Base-by-base conservation (phyloP, 2,888 invertebrate species). In the Lasius platythorax region DNA sequence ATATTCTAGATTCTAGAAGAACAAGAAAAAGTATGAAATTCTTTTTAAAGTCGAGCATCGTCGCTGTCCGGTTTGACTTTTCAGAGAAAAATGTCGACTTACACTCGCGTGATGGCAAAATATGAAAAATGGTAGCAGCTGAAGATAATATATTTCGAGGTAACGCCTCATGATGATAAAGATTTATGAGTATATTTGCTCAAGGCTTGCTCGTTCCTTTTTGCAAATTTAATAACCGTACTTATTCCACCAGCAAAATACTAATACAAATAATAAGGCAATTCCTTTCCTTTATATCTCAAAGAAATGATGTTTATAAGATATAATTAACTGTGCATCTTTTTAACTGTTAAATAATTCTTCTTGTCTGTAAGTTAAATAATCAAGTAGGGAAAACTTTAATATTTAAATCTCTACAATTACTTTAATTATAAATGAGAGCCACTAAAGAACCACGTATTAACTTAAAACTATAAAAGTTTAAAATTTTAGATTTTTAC, bases 81-180 rank as follows among this genome's bases (percentile, higher is more conserved):
- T 78, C 33, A 37, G 33, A 58, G 73, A 72, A 72, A 73, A 79
- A 78, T 68, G 56, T 78, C 56, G 30, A 67, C 75, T 64, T 64
- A 28, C 23, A 40, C 33, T 28, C 33, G 15, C 15, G 11, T 58
- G 43, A 72, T 37, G 18, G 23, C 15, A 79, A 79, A 79, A 79
- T 79, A 79, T 72, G 73, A 72, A 73, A 79, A 72, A 72, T 79
- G 58, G 5, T 33, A 11, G 70, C n/a, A 4, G 56, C 33, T 46
- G 40, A 30, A 72, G 43, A 33, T 56, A 43, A 70, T 79, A 61
- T 72, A 72, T 79, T 72, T 61, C 58, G 12, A 61, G 18, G 5
- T 46, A 46, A 40, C 33, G 23, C 33, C 12, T 43, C 78, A 46
- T 61, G 46, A 23, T 12, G 73, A 72, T 72, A 72, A 23, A 73